Conservation (phyloP, 2,888 invertebrate species). For the Andrena marginata region DNA sequence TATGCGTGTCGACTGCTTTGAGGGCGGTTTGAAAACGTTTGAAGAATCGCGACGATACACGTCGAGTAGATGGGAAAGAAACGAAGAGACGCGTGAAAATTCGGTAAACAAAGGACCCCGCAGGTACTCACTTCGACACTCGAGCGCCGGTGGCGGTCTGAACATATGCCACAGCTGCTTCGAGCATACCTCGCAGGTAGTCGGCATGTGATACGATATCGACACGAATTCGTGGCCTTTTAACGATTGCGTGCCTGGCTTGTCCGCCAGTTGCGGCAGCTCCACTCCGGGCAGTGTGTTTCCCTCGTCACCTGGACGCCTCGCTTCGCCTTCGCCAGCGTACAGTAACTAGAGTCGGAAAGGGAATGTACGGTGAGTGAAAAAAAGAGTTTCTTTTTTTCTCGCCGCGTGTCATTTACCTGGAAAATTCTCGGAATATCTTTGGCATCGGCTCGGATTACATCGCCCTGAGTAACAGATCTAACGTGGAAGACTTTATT, state of each 20-base stretch:
- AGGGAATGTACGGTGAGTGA: background rate
- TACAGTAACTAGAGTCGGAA: constrained; percentile 91
- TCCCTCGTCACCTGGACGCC: constrained; percentile 90
- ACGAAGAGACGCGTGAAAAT: background rate
- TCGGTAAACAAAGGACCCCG: too few species aligned
- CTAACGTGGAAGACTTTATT: constrained; percentile 99
- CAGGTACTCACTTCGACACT: constrained; percentile 94
- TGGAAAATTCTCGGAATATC: constrained; percentile 99
- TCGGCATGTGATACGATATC: constrained; percentile 99
- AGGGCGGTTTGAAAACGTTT: too few species aligned
- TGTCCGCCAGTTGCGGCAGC: constrained; percentile 86
- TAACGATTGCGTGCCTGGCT: constrained; percentile 90
- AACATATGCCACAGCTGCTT: constrained; percentile 99
- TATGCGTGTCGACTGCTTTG: too few species aligned
- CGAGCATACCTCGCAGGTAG: constrained; percentile 98
- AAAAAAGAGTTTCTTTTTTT: background rate
- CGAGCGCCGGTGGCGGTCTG: constrained; percentile 98
- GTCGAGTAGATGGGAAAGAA: background rate
- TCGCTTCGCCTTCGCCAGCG: constrained; percentile 97
- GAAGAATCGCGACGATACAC: background rate
- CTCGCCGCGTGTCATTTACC: constrained; percentile 82
- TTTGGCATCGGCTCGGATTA: constrained; percentile 99
- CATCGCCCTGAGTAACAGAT: constrained; percentile 99
- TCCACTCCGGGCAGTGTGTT: constrained; percentile 86
- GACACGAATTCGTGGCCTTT: constrained; percentile 98